Base-by-base conservation (phyloP, 2,888 invertebrate species). In the Megastigmus dorsalis region DNA sequence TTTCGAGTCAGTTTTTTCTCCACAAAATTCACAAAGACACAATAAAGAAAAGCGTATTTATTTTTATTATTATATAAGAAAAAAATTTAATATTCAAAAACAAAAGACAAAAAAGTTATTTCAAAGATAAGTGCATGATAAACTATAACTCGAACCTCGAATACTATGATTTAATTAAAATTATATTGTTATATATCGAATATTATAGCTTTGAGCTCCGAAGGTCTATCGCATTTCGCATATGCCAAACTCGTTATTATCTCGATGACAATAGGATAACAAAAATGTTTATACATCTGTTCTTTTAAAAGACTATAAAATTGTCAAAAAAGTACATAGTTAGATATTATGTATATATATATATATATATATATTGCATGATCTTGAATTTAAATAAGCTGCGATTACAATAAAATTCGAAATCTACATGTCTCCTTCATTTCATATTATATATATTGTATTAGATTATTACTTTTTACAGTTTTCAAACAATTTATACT, bases 171-270 rank as follows among this genome's bases (percentile, higher is more conserved):
- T 59, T 38, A 20, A 52, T 41, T 72, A 30, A 41, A 72, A 59
- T 63, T 30, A 54, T 48, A 63, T 38, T 26, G 18, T 55, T 59
- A 41, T 62, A 43, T 45, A 54, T 38, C 43, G 15, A 57, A 62
- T 28, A 60, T 50, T 4, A 43, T 73, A 57, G 45, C 57, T 57
- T 74, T 50, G 26, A 74, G 62, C 74, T 69, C 57, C 20, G 3
- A 59, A 55, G 70, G 41, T 70, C 38, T 66, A 69, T 75, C 38
- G 45, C 50, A 62, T 60, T 33, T 75, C 38, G 45, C 50, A 62
- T 60, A 26, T 15, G 66, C 23, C 68, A 68, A 65, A 66, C 65
- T 75, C 70, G 59, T 59, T 69, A 45, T 70, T 7, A 26, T 36
- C 18, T 74, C 50, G 18, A 26, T 38, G 7, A 54, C 62, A 57